phyloP scores from a whole-genome alignment of 2,113 vertebrate genomes.

The Phrynosoma platyrhinos region DNA sequence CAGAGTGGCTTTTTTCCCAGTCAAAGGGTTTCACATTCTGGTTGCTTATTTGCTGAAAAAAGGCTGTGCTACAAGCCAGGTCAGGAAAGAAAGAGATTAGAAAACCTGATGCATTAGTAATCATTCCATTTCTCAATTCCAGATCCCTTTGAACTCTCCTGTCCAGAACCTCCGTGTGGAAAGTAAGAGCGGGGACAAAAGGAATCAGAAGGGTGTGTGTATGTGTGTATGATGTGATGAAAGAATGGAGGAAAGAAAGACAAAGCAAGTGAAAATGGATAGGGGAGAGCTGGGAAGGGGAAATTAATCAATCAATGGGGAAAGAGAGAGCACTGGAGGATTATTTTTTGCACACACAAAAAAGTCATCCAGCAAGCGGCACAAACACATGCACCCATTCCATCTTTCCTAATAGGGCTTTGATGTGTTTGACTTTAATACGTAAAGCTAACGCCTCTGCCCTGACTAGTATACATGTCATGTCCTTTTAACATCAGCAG shows the following conservation, averaged over 20 bases:
- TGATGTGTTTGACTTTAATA: conserved; percentile 87
- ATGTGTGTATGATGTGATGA: background rate
- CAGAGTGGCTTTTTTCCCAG: background rate
- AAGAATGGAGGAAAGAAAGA: conserved; percentile 7
- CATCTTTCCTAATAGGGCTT: conserved; percentile 71
- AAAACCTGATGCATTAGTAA: conserved; percentile 41
- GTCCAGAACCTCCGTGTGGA: conserved; percentile 34
- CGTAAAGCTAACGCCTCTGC: conserved; percentile 91
- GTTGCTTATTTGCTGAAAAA: conserved; percentile 47
- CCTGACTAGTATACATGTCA: conserved; percentile 90
- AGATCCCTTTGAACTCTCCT: conserved; percentile 50
- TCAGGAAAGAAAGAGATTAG: conserved; percentile 46
- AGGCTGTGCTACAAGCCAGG: conserved; percentile 33
- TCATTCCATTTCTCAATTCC: conserved; percentile 18
- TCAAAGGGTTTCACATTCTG: conserved; percentile 46
- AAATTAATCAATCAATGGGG: conserved; percentile 72
- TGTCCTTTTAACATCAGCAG: conserved; percentile 94
- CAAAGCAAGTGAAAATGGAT: background rate
- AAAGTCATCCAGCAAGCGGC: conserved; percentile 41
- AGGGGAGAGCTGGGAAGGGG: conserved; percentile 50
- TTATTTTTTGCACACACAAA: conserved; percentile 40
- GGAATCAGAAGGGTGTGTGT: background rate
- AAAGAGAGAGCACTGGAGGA: conserved; percentile 57
- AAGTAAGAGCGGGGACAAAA: background rate
- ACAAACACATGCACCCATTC: conserved; percentile 42